Evolutionary conservation across 2,888 invertebrate species (phyloP).

Genomic region (Tanypteryx hageni): DNA sequence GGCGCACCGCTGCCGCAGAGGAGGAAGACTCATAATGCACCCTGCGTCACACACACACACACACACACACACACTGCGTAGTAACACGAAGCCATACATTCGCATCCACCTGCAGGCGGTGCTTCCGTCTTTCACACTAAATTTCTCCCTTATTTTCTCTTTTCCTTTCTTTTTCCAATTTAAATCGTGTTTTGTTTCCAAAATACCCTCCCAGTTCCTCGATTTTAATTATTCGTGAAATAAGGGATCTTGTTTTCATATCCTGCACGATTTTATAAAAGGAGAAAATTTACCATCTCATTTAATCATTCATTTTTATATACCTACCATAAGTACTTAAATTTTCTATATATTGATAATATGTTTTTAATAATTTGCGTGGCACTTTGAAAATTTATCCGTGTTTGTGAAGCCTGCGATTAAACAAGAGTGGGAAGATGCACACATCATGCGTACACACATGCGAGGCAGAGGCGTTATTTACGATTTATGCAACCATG

Average conservation of each 20-base stretch:
- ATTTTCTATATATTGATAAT: too few species aligned
- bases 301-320: neutral
- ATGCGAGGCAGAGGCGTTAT: too few species aligned
- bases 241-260: too few species aligned
- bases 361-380: too few species aligned
- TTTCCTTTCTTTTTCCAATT: neutral
- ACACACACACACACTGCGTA: neutral
- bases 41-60: conserved; percentile 2
- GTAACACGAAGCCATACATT: neutral
- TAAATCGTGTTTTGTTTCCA: neutral
- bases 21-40: conserved; percentile 6
- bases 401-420: too few species aligned
- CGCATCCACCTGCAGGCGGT: neutral
- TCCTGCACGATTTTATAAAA: neutral
- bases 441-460: too few species aligned
- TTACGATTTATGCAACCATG: too few species aligned
- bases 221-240: too few species aligned
- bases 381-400: too few species aligned
- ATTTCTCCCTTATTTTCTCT: neutral
- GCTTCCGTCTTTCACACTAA: conserved; percentile 2
- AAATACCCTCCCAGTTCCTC: neutral
- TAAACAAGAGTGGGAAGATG: too few species aligned
- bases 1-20: neutral
- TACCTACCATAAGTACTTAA: too few species aligned
- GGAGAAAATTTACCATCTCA: neutral